A percentile compares a stretch with the other conserved stretches of the same genome.
phyloP scores from a whole-genome alignment of 2,113 vertebrate genomes.

The Scortum barcoo region DNA sequence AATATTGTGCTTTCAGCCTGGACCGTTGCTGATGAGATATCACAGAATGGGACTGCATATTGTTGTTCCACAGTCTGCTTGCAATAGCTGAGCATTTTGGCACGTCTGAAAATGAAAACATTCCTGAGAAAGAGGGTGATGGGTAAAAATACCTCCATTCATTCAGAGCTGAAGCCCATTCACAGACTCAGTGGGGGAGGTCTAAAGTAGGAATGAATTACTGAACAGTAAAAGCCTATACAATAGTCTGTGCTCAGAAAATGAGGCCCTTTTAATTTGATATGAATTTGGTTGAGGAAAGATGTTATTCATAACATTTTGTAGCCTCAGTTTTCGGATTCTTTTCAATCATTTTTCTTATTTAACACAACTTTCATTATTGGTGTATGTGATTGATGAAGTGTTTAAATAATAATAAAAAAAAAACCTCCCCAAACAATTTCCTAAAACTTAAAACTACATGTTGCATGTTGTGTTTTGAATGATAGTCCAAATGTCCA shows the following conservation, averaged over 20 bases:
- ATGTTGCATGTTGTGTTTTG: not conserved
- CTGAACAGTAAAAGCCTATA: constrained; percentile 22
- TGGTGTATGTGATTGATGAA: not conserved
- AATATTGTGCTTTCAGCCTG: constrained; percentile 27
- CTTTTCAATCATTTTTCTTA: not conserved
- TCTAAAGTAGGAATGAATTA: constrained; percentile 9
- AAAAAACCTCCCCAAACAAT: not conserved
- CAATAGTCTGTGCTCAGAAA: not conserved
- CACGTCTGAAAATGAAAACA: constrained; percentile 77
- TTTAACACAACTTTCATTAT: not conserved
- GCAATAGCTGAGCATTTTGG: constrained; percentile 68
- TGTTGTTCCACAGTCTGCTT: constrained; percentile 56
- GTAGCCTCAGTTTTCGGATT: not conserved
- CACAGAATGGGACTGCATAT: constrained; percentile 57
- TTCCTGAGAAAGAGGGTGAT: constrained; percentile 65
- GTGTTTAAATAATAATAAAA: not conserved
- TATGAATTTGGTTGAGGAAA: not conserved
- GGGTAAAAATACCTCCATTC: constrained; percentile 77
- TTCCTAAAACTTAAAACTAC: not conserved
- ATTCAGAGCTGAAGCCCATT: constrained; percentile 62
- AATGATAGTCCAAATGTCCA: not conserved
- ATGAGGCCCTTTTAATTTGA: not conserved
- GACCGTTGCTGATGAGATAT: constrained; percentile 30
- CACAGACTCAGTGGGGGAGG: constrained; percentile 41
- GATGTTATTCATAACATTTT: not conserved